Conservation (phyloP, 1,140 invertebrate species). For the Phenacoccus solenopsis region DNA sequence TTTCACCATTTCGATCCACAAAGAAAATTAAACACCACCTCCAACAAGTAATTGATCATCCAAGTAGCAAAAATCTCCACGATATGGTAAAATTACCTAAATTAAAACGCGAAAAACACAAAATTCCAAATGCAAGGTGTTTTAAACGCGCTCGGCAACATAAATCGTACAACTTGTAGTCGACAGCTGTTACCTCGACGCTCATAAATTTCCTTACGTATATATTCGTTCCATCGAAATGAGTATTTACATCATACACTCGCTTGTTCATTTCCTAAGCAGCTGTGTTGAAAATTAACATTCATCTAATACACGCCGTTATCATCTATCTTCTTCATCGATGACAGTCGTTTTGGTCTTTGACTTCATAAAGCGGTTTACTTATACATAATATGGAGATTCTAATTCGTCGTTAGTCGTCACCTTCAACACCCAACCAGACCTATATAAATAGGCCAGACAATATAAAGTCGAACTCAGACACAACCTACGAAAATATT, state of each 20-base stretch:
- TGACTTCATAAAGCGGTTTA: neutral
- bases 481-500: too few relatives aligned
- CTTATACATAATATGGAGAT: too few relatives aligned
- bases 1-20: too few relatives aligned
- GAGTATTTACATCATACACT: neutral
- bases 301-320: neutral
- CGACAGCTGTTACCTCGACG: neutral
- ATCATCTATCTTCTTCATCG: neutral
- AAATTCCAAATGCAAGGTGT: neutral
- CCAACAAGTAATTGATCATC: too few relatives aligned
- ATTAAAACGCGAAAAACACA: neutral
- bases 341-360: neutral
- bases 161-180: neutral
- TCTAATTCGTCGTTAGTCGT: too few relatives aligned
- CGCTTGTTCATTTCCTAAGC: neutral
- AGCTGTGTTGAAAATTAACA: neutral
- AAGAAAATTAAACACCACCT: too few relatives aligned
- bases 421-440: too few relatives aligned
- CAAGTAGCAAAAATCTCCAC: too few relatives aligned
- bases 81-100: too few relatives aligned
- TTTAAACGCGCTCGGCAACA: neutral
- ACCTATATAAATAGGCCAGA: too few relatives aligned
- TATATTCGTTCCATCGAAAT: neutral
- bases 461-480: too few relatives aligned
- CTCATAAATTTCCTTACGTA: neutral